Evolutionary conservation across 2,888 invertebrate genomes (phyloP), one percentile per base, ranked within the genome.

Genomic region (Platerodrilus igneus): DNA sequence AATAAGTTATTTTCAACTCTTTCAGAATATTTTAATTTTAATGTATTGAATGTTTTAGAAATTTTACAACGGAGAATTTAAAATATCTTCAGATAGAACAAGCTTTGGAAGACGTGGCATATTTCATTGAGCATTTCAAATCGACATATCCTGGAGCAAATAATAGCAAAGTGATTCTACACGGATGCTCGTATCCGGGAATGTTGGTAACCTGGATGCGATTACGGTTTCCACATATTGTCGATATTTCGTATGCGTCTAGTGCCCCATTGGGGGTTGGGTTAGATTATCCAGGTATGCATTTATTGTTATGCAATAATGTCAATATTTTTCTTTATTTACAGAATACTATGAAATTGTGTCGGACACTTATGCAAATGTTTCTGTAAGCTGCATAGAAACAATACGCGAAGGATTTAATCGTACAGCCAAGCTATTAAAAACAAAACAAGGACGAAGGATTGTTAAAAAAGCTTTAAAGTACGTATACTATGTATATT

Each of bases 141-240:
- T 7, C 14, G 3, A 10, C 14, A 5, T 17, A 13, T 16, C 35
- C 35, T 0, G 22, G 7, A 4, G 20, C 15, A 4, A 18, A 25
- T 9, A 25, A 41, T 10, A 35, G 35, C 9, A 35, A 26, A 21
- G 41, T 41, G 9, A 49, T 73, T 2, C 66, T 78, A 4, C 72
- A 77, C 14, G 79, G 79, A 0, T 77, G 77, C 19, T 77, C 77
- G 0, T 78, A 78, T 57, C 72, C 77, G 0, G 79, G 77, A 33
- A 73, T 68, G 42, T 69, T 79, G 71, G 79, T 76, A 0, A 72
- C 75, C 0, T 79, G 79, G 79, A 70, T 74, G 59, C 56, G 75
- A 31, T 58, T 73, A 2, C 73, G 71, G 4, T 78, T 77, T 57
- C 79, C 79, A 0, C 76, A 79, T 54, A 60, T 78, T 0, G 68